These are phyloP conservation scores for Synergus umbraculus DNA, from an alignment of 2,888 invertebrate species.

Conservation along the genomic window DNA sequence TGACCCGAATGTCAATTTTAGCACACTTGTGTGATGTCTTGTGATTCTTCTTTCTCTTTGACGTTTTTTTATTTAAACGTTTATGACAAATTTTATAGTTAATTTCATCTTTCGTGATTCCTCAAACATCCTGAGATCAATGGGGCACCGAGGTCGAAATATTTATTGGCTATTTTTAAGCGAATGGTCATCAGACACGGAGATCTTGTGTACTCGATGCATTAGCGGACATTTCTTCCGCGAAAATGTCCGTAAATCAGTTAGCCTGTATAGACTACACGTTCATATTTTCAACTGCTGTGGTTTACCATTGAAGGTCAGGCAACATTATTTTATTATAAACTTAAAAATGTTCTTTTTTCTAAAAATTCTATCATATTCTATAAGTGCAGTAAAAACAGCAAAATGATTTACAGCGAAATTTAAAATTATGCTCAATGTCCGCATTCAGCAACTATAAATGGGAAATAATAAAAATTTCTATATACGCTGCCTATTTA, in stretches of 20 bases:
- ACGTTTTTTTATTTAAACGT: not conserved
- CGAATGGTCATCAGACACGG: not conserved
- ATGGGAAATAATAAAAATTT: too few species aligned
- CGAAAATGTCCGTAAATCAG: slow-evolving; percentile 41
- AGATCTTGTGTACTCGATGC: slow-evolving; percentile 45
- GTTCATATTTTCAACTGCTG: not conserved
- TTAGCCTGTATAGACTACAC: not conserved
- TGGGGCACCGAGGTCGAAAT: slow-evolving; percentile 13
- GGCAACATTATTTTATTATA: too few species aligned
- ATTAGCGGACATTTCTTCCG: slow-evolving; percentile 45
- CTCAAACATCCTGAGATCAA: slow-evolving; percentile 25
- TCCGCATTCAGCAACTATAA: too few species aligned
- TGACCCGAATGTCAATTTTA: not conserved
- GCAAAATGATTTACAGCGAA: too few species aligned
- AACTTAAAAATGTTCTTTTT: too few species aligned
- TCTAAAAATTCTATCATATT: too few species aligned
- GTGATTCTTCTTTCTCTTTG: not conserved
- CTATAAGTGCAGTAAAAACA: too few species aligned
- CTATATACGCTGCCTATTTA: too few species aligned
- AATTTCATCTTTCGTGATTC: slow-evolving; percentile 30
- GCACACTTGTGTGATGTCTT: not conserved
- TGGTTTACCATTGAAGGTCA: not conserved
- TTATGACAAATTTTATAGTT: slow-evolving; percentile 27
- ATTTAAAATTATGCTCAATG: too few species aligned
- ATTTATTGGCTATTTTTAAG: slow-evolving; percentile 37